Conservation (phyloP, 2,113 vertebrate species). For the Prolemur simus region DNA sequence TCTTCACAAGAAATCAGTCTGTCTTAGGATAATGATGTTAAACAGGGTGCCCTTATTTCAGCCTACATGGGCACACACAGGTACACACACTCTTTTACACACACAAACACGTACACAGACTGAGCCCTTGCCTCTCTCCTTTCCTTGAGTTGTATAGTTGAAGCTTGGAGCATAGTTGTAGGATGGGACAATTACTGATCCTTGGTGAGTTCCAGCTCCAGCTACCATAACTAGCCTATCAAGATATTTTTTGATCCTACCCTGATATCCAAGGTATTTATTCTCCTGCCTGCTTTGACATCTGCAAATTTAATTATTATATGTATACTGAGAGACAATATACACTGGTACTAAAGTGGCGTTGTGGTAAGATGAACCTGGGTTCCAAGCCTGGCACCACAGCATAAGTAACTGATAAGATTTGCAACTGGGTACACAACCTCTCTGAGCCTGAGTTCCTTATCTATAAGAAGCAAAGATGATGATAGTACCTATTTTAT, state of each 20-base stretch:
- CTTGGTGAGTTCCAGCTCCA: neutral
- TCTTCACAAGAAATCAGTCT: neutral
- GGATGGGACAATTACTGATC: neutral
- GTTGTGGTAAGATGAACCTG: neutral
- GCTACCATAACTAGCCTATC: neutral
- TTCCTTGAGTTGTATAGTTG: neutral
- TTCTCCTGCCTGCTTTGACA: neutral
- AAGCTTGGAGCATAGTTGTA: neutral
- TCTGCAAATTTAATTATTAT: neutral
- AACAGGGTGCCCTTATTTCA: neutral
- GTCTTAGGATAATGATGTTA: neutral
- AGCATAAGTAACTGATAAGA: neutral
- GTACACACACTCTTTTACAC: neutral
- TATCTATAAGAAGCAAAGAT: neutral
- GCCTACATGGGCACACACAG: neutral
- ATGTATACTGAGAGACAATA: neutral
- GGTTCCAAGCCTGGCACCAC: neutral
- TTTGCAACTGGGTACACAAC: neutral
- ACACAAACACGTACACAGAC: neutral
- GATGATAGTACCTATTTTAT: neutral
- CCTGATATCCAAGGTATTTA: neutral
- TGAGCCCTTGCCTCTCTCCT: neutral
- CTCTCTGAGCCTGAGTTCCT: neutral
- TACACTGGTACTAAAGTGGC: neutral
- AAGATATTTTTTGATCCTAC: neutral